phyloP scores from a whole-genome alignment of 2,888 invertebrate genomes.

The Autographa pulchrina region DNA sequence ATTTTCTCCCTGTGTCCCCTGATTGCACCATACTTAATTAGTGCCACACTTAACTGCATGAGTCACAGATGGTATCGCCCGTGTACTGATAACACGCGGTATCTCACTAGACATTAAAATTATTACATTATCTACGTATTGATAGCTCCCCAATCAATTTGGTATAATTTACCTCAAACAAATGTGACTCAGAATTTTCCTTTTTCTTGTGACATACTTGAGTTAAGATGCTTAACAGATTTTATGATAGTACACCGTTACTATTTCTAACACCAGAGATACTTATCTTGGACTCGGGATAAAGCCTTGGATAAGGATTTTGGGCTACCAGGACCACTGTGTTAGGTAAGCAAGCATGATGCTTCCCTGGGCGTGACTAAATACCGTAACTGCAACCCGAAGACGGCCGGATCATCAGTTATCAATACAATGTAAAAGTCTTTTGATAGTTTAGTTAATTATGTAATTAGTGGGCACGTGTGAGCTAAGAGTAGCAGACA shows the following conservation, averaged over 20 bases:
- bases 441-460: constrained; percentile 1
- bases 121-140: background rate
- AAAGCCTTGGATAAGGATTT: too few relatives aligned
- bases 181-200: background rate
- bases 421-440: background rate
- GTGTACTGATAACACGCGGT: background rate
- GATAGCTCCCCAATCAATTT: background rate
- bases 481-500: constrained; percentile 45
- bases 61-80: background rate
- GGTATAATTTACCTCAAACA: background rate
- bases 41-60: background rate
- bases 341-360: too few relatives aligned
- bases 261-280: too few relatives aligned
- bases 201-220: background rate
- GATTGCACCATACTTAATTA: background rate
- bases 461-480: background rate
- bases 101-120: background rate
- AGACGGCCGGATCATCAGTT: too few relatives aligned
- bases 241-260: too few relatives aligned
- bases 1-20: background rate
- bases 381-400: too few relatives aligned
- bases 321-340: too few relatives aligned
- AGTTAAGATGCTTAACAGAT: too few relatives aligned
- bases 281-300: too few relatives aligned
- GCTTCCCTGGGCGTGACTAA: background rate